Evolutionary conservation across 2,113 vertebrate species (phyloP), one percentile per base, ranked within the genome.

Genomic region (Patagioenas fasciata): DNA sequence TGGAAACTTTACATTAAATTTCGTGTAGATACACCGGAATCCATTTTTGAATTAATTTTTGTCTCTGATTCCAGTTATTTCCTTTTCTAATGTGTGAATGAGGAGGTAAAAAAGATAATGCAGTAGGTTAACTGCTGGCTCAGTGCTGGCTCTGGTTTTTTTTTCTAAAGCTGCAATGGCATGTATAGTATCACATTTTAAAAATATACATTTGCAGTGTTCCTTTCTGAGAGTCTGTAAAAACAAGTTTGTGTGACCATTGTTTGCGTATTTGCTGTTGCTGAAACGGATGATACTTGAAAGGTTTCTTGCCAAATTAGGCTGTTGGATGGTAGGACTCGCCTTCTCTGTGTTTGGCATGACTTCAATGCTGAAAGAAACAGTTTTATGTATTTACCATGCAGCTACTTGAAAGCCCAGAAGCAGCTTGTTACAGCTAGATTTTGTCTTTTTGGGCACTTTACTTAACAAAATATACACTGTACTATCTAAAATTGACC

Each of bases 51-150:
- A 88, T 92, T 95, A 61, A 57, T 89, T 79, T 57, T 89, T 93
- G 48, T 54, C 18, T 94, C 44, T 2, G 2, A 19, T 60, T 57
- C 16, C 29, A 72, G 34, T 65, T 88, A 21, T 82, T 96, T 96
- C 88, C 62, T 85, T 80, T 91, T 62, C 32, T 65, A 19, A 54
- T n/a, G 16, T 77, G 91, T 94, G 94, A 95, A 90, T 95, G 90
- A 75, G 57, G 38, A 81, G 57, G 28, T 72, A 31, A 4, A 77
- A 29, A 77, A 83, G 67, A 42, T 85, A 56, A 51, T 16, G 38
- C 87, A 71, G 9, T 40, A 87, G 78, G 70, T 85, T 40, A 86
- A 53, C 60, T 93, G 82, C 82, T 95, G 88, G 88, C 36, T 90
- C 88, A 93, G 25, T 72, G 71, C 60, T 54, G 28, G 17, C 57